These are phyloP conservation scores for Drosophila tsacasi DNA, from an alignment of 1,140 invertebrate genomes.

Conservation along the genomic window DNA sequence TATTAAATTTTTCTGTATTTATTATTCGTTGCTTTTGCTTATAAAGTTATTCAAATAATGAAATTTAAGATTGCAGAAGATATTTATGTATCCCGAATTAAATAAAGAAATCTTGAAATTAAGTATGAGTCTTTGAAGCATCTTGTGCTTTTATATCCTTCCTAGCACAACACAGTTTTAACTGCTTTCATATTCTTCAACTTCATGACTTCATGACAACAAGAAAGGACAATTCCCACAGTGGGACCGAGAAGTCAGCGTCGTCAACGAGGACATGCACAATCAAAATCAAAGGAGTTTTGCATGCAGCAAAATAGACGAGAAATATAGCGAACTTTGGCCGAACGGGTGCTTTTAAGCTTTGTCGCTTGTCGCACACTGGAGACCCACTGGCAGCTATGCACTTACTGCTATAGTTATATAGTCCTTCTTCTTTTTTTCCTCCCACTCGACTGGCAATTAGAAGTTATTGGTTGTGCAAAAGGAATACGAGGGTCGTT, in stretches of 20 bases:
- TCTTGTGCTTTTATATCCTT: neutral
- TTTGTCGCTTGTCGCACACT: constrained; percentile 60
- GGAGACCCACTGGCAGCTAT: constrained; percentile 53
- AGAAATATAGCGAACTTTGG: constrained; percentile 12
- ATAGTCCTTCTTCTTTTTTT: neutral
- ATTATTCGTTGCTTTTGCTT: too few relatives aligned
- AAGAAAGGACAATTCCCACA: constrained; percentile 42
- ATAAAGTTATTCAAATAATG: too few relatives aligned
- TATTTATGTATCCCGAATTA: too few relatives aligned
- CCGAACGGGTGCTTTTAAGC: constrained; percentile 60
- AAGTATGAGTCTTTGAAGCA: too few relatives aligned
- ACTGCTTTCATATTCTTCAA: constrained; percentile 6
- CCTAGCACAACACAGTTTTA: neutral
- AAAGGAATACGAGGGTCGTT: too few relatives aligned
- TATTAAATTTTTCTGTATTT: neutral
- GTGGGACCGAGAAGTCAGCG: constrained; percentile 30
- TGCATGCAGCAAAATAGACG: constrained; percentile 18
- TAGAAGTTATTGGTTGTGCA: constrained; percentile 63
- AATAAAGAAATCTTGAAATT: too few relatives aligned
- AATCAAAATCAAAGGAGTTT: constrained; percentile 59
- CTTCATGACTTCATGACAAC: constrained; percentile 22
- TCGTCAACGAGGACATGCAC: constrained; percentile 28
- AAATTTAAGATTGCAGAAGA: too few relatives aligned
- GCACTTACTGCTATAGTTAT: constrained; percentile 23
- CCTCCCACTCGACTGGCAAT: constrained; percentile 49